These are phyloP conservation scores for Felis chaus DNA, from an alignment of 2,113 vertebrate genomes.

Conservation along the genomic window DNA sequence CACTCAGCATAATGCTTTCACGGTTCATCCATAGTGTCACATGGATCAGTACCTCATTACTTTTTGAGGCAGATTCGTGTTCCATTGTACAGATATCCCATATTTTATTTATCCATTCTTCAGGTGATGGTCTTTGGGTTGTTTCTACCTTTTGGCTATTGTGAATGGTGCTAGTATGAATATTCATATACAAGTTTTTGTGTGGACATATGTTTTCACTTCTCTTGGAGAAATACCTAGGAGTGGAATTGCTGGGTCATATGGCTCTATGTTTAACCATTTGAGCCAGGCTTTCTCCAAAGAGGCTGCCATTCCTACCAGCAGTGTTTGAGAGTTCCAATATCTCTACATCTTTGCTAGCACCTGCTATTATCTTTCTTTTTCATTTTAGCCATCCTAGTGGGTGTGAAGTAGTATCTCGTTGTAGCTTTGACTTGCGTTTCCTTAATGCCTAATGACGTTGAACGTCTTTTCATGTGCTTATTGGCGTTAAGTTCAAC, in stretches of 20 bases:
- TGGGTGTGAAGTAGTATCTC: neutral
- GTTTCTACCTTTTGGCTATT: neutral
- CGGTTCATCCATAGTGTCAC: neutral
- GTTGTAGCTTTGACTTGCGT: neutral
- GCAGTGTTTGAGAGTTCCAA: neutral
- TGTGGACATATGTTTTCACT: neutral
- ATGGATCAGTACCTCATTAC: neutral
- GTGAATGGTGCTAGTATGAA: neutral
- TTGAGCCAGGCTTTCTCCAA: constrained; percentile 22
- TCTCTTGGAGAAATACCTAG: neutral
- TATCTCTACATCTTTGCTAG: neutral
- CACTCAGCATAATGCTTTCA: neutral
- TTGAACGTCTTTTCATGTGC: neutral
- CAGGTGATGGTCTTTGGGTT: neutral
- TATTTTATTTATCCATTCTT: neutral
- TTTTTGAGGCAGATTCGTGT: neutral
- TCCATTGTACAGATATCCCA: neutral
- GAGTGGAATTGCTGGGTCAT: neutral
- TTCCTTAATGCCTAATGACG: constrained; percentile 7
- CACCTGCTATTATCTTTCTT: neutral
- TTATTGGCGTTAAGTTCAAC: neutral
- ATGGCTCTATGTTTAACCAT: neutral
- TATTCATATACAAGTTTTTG: neutral
- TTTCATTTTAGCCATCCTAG: neutral
- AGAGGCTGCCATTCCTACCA: neutral